A percentile compares a stretch with the other conserved stretches of the same genome.
Evolutionary conservation across 2,113 vertebrate genomes (phyloP).

Genomic region (Ammodytes dubius): DNA sequence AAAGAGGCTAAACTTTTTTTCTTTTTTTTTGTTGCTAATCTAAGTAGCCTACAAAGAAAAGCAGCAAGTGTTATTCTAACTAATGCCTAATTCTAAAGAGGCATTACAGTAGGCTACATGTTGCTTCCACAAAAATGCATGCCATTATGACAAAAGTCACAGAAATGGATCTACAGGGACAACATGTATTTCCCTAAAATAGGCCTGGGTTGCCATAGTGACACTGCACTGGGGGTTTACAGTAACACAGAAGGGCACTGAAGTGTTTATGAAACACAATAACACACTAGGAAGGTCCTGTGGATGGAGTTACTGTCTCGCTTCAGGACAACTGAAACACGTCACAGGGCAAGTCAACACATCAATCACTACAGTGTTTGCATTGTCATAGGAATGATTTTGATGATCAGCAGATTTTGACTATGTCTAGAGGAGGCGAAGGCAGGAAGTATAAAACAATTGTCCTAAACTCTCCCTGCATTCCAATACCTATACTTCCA

Average conservation of each 20-base stretch:
- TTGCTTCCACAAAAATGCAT: slow-evolving; percentile 26
- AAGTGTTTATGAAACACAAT: slow-evolving; percentile 64
- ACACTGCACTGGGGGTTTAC: slow-evolving; percentile 45
- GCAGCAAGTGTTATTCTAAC: slow-evolving; percentile 45
- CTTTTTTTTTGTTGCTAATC: background rate
- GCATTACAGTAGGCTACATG: slow-evolving; percentile 16
- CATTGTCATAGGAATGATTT: slow-evolving; percentile 10
- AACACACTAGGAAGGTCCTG: slow-evolving; percentile 32
- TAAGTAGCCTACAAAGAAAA: slow-evolving; percentile 37
- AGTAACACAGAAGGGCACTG: slow-evolving; percentile 35
- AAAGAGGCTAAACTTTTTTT: slow-evolving; percentile 29
- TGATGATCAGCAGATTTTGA: slow-evolving; percentile 14
- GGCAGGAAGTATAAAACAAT: background rate
- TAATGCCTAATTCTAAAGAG: slow-evolving; percentile 4
- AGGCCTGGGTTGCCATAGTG: slow-evolving; percentile 62
- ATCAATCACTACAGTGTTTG: slow-evolving; percentile 24
- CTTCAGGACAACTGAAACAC: slow-evolving; percentile 41
- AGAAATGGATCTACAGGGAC: slow-evolving; percentile 50
- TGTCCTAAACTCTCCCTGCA: background rate
- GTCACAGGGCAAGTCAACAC: slow-evolving; percentile 43
- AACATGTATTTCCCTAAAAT: slow-evolving; percentile 50
- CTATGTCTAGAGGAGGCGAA: slow-evolving; percentile 3
- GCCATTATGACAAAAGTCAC: slow-evolving; percentile 19
- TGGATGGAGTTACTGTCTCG: slow-evolving; percentile 30
- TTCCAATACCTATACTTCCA: too few relatives aligned